Evolutionary conservation across 2,113 vertebrate genomes (phyloP).

Genomic region (Scortum barcoo): DNA sequence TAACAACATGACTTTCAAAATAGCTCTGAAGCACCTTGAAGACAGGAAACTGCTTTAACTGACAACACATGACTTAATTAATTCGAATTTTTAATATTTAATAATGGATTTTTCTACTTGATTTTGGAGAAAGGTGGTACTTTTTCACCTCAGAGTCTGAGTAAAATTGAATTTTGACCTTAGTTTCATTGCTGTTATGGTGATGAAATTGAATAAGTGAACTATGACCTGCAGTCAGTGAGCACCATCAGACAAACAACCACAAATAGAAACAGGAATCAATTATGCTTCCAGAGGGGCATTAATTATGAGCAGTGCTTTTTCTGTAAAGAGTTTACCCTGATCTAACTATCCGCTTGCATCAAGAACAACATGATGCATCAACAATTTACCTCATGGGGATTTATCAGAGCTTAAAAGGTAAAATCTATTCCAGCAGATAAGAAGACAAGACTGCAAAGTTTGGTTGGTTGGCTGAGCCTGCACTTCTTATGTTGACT

Average conservation of each 20-base stretch:
- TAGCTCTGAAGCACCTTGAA: background rate
- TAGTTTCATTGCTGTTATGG: background rate
- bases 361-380: constrained; percentile 27
- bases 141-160: background rate
- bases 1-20: constrained; percentile 10
- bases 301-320: constrained; percentile 48
- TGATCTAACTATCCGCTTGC: background rate
- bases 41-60: background rate
- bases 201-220: constrained; percentile 24
- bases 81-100: background rate
- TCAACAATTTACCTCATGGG: constrained; percentile 43
- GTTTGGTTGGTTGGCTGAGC: background rate
- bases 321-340: constrained; percentile 24
- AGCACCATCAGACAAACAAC: constrained; percentile 27
- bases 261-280: constrained; percentile 42
- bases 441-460: constrained; percentile 5
- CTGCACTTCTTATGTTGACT: background rate
- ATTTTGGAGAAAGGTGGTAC: background rate
- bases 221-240: constrained; percentile 16
- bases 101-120: background rate
- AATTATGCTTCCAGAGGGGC: constrained; percentile 25
- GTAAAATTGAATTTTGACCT: background rate
- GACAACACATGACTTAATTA: background rate
- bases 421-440: constrained; percentile 8
- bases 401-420: constrained; percentile 33